A percentile compares a stretch with the other conserved stretches of the same genome.
phyloP scores from a whole-genome alignment of 53 echinoderm and acorn worm species.

The Temnopleurus reevesii region DNA sequence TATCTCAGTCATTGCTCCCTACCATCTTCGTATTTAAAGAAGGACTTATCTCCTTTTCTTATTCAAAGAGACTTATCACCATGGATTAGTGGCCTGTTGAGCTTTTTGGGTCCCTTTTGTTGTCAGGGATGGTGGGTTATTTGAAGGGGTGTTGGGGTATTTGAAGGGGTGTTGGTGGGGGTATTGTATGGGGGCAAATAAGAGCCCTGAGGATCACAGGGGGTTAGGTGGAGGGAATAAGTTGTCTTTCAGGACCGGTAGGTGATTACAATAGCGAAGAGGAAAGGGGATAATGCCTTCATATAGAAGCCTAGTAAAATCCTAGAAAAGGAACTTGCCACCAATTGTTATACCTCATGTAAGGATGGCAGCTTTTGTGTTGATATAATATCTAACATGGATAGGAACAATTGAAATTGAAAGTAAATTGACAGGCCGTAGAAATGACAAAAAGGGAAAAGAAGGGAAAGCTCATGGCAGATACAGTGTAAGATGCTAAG shows the following conservation, averaged over 20 bases:
- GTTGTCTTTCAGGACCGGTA: background rate
- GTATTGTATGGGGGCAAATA: background rate
- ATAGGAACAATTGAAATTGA: background rate
- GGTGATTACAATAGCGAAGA: background rate
- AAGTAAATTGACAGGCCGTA: background rate
- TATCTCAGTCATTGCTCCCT: background rate
- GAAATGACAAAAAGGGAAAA: background rate
- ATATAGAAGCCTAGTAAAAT: background rate
- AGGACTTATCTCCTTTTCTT: background rate
- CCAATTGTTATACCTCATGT: background rate
- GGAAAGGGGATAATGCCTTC: background rate
- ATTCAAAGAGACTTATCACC: constrained; percentile 33
- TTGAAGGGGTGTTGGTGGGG: background rate
- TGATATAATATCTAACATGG: background rate
- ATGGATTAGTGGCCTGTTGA: constrained; percentile 34
- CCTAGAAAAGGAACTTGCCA: no score
- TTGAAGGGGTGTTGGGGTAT: constrained; percentile 7
- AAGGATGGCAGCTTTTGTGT: background rate
- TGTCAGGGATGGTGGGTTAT: constrained; percentile 14
- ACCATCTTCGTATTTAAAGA: background rate
- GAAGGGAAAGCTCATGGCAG: background rate
- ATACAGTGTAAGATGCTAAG: background rate
- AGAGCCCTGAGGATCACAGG: background rate
- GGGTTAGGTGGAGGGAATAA: background rate
- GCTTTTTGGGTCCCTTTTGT: constrained; percentile 6